Evolutionary conservation across 2,113 vertebrate genomes (phyloP), one percentile per base, ranked within the genome.

Genomic region (Talpa occidentalis): DNA sequence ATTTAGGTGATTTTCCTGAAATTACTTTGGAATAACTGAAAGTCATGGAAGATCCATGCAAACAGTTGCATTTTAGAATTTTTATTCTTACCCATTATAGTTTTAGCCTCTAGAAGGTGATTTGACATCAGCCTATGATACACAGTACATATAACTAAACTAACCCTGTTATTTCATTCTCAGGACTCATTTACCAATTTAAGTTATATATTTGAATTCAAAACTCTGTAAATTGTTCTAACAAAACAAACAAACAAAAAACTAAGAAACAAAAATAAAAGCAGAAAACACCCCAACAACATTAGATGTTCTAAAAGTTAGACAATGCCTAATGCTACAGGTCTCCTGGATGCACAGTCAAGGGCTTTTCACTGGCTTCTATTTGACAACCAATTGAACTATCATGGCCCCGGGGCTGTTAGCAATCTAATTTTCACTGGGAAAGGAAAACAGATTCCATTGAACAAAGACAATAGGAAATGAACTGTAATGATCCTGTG

Each of bases 391-490:
- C 35, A 95, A 0, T 0, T 94, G 76, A 80, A 87, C 44, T 47
- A 21, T 60, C 5, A 59, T 59, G 70, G 79, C 28, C 62, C 67
- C 80, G 66, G 22, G 35, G 14, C 66, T 90, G 6, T 69, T 77
- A 77, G 28, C 44, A 80, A 73, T 93, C 47, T 93, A 81, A 92
- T 96, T 88, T 88, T 89, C 30, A 86, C 72, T 93, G 21, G 35
- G 66, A 92, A 88, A 67, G 12, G 40, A 69, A 91, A 93, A 87
- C 26, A 95, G 49, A 95, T 95, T 87, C 37, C 26, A 88, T 49
- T 12, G 73, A 82, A 87, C 49, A 60, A 96, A 88, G 44, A 87
- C 15, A 87, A 72, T 42, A 90, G 80, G 84, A 90, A 97, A 96
- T 90, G 74, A 96, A 73, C 60, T 47, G 87, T 77, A 90, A 93